These are phyloP conservation scores for Verasper variegatus DNA, from an alignment of 2,113 vertebrate species.

Conservation along the genomic window DNA sequence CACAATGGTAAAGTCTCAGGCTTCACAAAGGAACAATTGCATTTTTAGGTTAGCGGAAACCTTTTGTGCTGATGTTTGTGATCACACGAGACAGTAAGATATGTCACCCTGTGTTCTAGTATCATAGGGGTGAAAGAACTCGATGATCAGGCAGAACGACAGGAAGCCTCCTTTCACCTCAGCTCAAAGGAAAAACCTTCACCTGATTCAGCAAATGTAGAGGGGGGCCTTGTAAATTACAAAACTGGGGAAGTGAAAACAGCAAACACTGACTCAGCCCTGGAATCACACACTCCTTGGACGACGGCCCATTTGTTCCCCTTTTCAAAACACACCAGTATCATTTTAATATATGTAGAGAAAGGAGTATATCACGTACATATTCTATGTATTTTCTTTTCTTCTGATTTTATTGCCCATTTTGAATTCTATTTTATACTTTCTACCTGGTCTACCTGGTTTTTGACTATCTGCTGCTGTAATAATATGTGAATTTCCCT, in stretches of 20 bases:
- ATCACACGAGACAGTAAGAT: too few relatives aligned
- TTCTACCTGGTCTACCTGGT: too few relatives aligned
- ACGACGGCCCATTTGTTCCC: not conserved
- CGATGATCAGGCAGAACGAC: not conserved
- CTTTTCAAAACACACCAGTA: not conserved
- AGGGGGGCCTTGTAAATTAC: not conserved
- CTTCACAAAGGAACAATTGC: not conserved
- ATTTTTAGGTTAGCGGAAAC: too few relatives aligned
- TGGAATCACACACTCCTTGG: not conserved
- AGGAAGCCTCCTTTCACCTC: not conserved
- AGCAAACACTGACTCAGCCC: not conserved
- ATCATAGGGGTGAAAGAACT: not conserved
- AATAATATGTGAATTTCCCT: too few relatives aligned
- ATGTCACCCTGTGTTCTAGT: too few relatives aligned
- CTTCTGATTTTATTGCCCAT: too few relatives aligned
- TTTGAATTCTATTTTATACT: not conserved
- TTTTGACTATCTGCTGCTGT: too few relatives aligned
- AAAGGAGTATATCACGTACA: not conserved
- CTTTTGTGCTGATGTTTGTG: too few relatives aligned
- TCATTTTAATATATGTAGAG: not conserved
- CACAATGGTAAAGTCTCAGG: not conserved
- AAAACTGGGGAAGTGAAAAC: constrained; percentile 13
- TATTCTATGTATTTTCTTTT: too few relatives aligned
- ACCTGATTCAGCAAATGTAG: constrained; percentile 29
- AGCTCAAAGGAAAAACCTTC: not conserved